Evolutionary conservation across 2,888 invertebrate species (phyloP).

Genomic region (Xanthostigma xanthostigma): DNA sequence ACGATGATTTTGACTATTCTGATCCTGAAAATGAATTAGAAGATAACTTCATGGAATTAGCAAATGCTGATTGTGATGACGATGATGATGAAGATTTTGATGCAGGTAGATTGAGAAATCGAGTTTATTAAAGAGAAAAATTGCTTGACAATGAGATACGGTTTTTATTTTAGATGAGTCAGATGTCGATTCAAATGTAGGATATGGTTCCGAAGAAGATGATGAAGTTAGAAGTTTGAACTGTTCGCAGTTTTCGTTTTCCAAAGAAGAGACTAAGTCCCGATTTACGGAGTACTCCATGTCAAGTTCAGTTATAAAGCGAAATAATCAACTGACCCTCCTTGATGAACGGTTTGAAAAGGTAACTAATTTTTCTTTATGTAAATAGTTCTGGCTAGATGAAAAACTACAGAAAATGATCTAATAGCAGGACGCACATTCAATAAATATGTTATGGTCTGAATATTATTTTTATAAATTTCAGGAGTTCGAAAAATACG

Average conservation of each 20-base stretch:
- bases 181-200: conserved; percentile 19
- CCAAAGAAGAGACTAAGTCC: conserved; percentile 67
- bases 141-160: too few species aligned
- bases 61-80: conserved; percentile 42
- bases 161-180: conserved; percentile 21
- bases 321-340: conserved; percentile 68
- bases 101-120: conserved; percentile 22
- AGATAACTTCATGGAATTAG: conserved; percentile 81
- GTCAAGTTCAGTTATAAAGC: conserved; percentile 75
- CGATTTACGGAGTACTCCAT: conserved; percentile 88
- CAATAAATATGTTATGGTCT: not conserved
- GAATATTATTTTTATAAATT: conserved; percentile 7
- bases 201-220: conserved; percentile 19
- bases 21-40: conserved; percentile 75
- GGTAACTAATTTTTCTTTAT: conserved; percentile 29
- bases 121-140: conserved; percentile 24
- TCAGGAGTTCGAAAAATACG: conserved; percentile 66
- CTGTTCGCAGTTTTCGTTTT: conserved; percentile 30
- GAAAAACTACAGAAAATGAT: conserved; percentile 4
- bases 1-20: conserved; percentile 80
- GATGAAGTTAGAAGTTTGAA: conserved; percentile 32
- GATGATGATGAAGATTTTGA: conserved; percentile 31
- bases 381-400: not conserved
- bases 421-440: not conserved
- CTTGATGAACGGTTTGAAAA: conserved; percentile 83